Percentiles rank a stretch among this genome's conserved stretches.
Conservation (phyloP, 2,888 invertebrate species). For the Sepiola atlantica region DNA sequence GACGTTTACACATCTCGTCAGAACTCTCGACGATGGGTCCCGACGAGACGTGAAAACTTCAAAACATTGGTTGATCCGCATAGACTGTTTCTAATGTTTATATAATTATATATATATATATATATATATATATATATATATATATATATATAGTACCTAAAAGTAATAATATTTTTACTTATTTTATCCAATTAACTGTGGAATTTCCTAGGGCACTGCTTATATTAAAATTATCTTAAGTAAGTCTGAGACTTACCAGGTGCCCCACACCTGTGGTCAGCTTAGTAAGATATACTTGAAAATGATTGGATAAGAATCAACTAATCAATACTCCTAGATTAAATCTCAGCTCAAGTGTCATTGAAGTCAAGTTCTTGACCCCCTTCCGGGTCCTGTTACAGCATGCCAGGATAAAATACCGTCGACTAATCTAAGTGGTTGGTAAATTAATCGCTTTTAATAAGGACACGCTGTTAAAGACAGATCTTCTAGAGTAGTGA, state of each 20-base stretch:
- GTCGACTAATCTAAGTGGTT: neutral
- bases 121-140: too few species aligned
- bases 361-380: neutral
- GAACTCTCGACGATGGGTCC: too few species aligned
- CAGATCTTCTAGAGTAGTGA: too few species aligned
- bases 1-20: too few species aligned
- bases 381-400: neutral
- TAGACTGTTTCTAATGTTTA: too few species aligned
- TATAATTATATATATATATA: too few species aligned
- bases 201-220: too few species aligned
- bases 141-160: too few species aligned
- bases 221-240: neutral
- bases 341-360: neutral
- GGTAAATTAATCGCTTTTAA: neutral
- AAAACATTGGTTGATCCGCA: too few species aligned
- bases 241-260: neutral
- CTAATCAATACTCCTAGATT: neutral
- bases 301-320: neutral
- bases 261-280: neutral
- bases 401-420: neutral
- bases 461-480: neutral
- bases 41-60: too few species aligned
- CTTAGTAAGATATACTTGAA: neutral
- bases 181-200: too few species aligned
- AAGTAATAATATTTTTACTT: too few species aligned